These are phyloP conservation scores for Thereva nobilitata DNA, from an alignment of 2,888 invertebrate genomes.

Conservation along the genomic window DNA sequence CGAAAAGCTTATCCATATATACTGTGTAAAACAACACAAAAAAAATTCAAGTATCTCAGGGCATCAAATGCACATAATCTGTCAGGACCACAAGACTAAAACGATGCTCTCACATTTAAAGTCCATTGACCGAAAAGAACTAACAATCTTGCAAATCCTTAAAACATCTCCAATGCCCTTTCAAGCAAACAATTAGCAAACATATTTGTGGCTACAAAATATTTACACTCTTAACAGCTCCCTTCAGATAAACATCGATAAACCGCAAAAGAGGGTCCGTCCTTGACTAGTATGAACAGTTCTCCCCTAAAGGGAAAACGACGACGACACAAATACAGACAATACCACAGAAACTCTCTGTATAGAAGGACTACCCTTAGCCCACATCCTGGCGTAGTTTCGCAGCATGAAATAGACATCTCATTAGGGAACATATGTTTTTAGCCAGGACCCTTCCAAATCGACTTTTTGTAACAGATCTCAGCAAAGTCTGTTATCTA, in stretches of 20 bases:
- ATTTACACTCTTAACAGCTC: constrained; percentile 33
- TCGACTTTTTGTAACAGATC: constrained; percentile 31
- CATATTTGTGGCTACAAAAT: constrained; percentile 35
- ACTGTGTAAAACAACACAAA: too few species aligned
- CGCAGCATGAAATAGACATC: constrained; percentile 47
- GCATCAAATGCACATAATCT: not conserved
- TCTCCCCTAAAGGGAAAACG: constrained; percentile 18
- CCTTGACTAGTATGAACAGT: constrained; percentile 7
- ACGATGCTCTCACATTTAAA: not conserved
- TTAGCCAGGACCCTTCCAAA: constrained; percentile 33
- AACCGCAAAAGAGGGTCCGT: constrained; percentile 14
- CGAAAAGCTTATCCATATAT: too few species aligned
- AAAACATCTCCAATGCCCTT: constrained; percentile 12
- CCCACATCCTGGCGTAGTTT: constrained; percentile 19
- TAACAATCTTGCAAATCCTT: not conserved
- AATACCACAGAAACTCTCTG: not conserved
- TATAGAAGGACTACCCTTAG: constrained; percentile 6
- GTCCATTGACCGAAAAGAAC: not conserved
- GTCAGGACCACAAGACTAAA: not conserved
- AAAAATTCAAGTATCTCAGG: too few species aligned
- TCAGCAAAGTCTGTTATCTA: constrained; percentile 29
- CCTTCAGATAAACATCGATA: constrained; percentile 27
- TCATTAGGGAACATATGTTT: constrained; percentile 58
- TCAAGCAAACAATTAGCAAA: constrained; percentile 35
- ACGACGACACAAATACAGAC: not conserved